Evolutionary conservation across 1,140 invertebrate genomes (phyloP).

Genomic region (Sminthurinus signatus): DNA sequence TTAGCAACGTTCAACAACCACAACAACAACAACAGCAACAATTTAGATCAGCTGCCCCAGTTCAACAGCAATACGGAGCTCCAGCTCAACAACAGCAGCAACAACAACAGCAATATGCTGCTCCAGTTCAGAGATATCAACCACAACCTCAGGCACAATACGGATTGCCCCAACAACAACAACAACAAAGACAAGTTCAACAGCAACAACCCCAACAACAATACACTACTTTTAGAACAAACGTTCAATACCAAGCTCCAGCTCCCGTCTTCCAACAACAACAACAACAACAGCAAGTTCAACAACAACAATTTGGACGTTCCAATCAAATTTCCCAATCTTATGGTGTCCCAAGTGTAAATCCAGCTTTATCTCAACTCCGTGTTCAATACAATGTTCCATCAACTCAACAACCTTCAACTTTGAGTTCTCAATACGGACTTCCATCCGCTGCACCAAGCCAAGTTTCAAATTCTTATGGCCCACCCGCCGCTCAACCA

Average conservation of each 20-base stretch:
- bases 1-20: background rate
- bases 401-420: background rate
- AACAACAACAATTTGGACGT: too few species aligned
- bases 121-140: background rate
- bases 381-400: too few species aligned
- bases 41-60: too few species aligned
- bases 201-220: background rate
- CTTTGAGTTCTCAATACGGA: background rate
- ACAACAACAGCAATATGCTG: slow-evolving; percentile 8
- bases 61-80: slow-evolving; percentile 3
- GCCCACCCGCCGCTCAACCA: background rate
- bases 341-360: slow-evolving; percentile 3
- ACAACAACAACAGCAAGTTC: too few species aligned
- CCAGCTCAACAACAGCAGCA: slow-evolving; percentile 6
- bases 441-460: background rate
- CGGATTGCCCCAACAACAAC: background rate
- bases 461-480: background rate
- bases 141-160: background rate
- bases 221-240: background rate
- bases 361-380: too few species aligned
- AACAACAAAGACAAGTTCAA: background rate
- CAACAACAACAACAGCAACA: background rate
- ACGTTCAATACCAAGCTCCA: too few species aligned
- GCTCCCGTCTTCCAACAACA: too few species aligned
- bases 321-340: background rate